These are phyloP conservation scores for Siniperca obscura DNA, from an alignment of 2,797 vertebrate species.

Conservation along the genomic window DNA sequence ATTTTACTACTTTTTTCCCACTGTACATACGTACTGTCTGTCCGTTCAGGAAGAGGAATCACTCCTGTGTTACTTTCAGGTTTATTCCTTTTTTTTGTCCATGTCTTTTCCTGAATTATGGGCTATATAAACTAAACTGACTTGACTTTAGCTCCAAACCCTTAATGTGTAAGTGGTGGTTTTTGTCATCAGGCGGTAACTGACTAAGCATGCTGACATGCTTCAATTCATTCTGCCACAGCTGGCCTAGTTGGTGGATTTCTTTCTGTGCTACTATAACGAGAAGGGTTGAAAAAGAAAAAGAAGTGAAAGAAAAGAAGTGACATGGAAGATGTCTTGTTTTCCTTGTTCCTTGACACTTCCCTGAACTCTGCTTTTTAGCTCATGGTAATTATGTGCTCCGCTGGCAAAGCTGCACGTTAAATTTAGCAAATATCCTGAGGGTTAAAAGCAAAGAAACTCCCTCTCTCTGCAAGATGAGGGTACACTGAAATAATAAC, in stretches of 20 bases:
- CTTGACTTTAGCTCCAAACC: not conserved
- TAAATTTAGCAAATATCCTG: constrained; percentile 43
- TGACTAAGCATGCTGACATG: not conserved
- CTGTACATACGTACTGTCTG: too few species aligned
- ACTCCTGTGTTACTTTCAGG: too few species aligned
- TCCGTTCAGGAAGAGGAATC: too few species aligned
- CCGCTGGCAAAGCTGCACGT: constrained; percentile 21
- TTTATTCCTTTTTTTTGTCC: not conserved
- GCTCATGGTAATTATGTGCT: constrained; percentile 50
- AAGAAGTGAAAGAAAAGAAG: not conserved
- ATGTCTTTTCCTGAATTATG: not conserved
- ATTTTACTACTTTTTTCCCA: too few species aligned
- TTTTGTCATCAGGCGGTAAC: not conserved
- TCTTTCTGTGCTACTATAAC: constrained; percentile 2
- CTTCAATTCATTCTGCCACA: not conserved
- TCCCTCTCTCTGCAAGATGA: not conserved
- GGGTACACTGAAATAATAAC: not conserved
- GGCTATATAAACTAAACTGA: not conserved
- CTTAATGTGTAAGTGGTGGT: not conserved
- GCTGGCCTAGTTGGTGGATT: not conserved
- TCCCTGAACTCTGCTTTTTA: constrained; percentile 48
- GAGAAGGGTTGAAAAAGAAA: not conserved
- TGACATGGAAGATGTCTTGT: constrained; percentile 9
- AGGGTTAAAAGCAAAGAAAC: constrained; percentile 4
- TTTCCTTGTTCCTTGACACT: constrained; percentile 22